phyloP scores from a whole-genome alignment of 2,888 invertebrate genomes.

The Sericinus montela region DNA sequence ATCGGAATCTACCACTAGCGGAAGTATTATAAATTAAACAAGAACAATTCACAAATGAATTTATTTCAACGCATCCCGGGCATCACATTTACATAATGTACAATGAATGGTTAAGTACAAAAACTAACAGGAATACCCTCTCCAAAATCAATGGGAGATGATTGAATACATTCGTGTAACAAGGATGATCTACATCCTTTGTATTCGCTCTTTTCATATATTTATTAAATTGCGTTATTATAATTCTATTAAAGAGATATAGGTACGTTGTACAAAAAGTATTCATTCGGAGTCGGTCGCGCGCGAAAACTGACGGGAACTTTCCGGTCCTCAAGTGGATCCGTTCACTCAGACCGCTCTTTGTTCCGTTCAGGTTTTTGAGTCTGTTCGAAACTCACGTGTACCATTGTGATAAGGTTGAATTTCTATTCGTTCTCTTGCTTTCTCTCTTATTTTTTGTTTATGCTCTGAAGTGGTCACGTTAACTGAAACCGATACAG shows the following conservation, averaged over 20 bases:
- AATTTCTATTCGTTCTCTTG: background rate
- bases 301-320: constrained; percentile 65
- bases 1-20: no score
- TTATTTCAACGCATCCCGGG: no score
- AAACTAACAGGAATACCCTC: constrained; percentile 29
- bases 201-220: constrained; percentile 35
- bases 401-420: constrained; percentile 15
- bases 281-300: constrained; percentile 53
- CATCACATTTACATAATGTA: constrained; percentile 21
- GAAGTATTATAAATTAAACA: background rate
- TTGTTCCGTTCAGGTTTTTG: constrained; percentile 19
- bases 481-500: constrained; percentile 17
- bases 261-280: constrained; percentile 36
- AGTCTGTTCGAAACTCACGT: constrained; percentile 17
- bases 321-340: constrained; percentile 73
- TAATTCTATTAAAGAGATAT: constrained; percentile 74
- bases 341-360: constrained; percentile 32
- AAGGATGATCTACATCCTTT: constrained; percentile 34
- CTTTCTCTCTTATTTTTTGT: constrained; percentile 8
- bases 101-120: constrained; percentile 22
- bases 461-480: constrained; percentile 12
- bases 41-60: no score
- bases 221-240: constrained; percentile 50
- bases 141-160: constrained; percentile 28
- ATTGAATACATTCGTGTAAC: constrained; percentile 32